phyloP scores from a whole-genome alignment of 1,140 invertebrate genomes.

The Chelonus insularis region DNA sequence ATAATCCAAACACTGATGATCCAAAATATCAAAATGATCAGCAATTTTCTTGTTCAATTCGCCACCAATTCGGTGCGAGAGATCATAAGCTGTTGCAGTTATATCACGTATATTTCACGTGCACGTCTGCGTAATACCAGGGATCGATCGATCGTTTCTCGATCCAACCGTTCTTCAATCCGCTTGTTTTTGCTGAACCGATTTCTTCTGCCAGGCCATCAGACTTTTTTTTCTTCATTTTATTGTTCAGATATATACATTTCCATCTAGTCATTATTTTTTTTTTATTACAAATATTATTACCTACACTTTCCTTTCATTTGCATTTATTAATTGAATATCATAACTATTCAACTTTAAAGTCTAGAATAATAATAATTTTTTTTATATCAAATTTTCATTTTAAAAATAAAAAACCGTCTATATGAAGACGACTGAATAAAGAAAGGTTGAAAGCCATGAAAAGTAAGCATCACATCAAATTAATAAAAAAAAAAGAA shows the following conservation, averaged over 20 bases:
- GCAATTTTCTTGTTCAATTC: not conserved
- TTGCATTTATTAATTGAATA: no score
- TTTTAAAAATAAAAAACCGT: no score
- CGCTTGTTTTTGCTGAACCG: conserved; percentile 28
- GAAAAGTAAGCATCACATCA: not conserved
- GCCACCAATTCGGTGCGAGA: conserved; percentile 22
- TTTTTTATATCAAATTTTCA: no score
- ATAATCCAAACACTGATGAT: not conserved
- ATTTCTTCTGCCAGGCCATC: conserved; percentile 29
- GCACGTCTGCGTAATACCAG: conserved; percentile 56
- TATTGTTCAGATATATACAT: no score
- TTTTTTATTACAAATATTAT: no score
- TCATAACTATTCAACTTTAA: no score
- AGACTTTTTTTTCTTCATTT: not conserved
- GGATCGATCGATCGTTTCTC: conserved; percentile 43
- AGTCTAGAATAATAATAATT: no score
- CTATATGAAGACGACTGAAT: not conserved
- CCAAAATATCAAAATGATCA: no score
- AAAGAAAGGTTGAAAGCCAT: not conserved
- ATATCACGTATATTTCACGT: conserved; percentile 43
- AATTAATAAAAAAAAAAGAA: conserved; percentile 29
- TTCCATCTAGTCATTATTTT: no score
- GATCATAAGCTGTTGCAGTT: conserved; percentile 8
- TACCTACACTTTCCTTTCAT: no score
- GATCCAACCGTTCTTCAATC: not conserved